Base-by-base conservation (phyloP, 2,797 vertebrate species). In the Carapus acus region DNA sequence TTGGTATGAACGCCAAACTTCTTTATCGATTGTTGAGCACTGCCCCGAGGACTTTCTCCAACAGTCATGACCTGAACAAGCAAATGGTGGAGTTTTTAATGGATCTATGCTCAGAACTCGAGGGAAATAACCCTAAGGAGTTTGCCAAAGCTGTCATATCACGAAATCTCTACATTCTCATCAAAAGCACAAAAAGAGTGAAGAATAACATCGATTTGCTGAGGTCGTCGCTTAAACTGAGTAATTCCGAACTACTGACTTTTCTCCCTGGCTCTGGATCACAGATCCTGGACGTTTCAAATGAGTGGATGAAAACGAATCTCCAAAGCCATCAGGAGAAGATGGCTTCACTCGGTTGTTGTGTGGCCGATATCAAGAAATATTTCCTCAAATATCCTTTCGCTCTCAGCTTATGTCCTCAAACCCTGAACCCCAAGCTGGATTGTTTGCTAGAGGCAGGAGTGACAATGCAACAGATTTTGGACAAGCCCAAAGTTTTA, bases 11-110 rank as follows among this genome's bases (percentile, higher is more conserved):
- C 1, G 15, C 49, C 34, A 84, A 87, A 74, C 76, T 80, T 7
- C 78, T 93, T 41, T 73, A 81, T 57, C 85, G 83, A 16, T 59
- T 91, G 43, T 73, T 94, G 43, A 86, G 81, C 37, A 87, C 62
- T 33, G 86, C 88, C 0, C 88, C 89, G 0, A 79, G 90, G 7
- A 88, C 88, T 2, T 91, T 94, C 81, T 91, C 89, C 56, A 91
- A 90, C 69, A 88, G 86, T 8, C 31, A 90, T 18, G 78, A 83
- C 52, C 84, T 91, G 45, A 92, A 91, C 71, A 84, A 33, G 43
- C 84, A 86, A 59, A 90, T 89, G 84, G 70, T 88, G 63, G 77
- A 86, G 27, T 65, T 80, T 40, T 74, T 93, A 38, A 68, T 81
- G 49, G 78, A 85, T 1, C 19, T 88, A 18, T 87, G 78, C 64